These are phyloP conservation scores for Pogona vitticeps DNA, from an alignment of 2,113 vertebrate species.

Conservation along the genomic window DNA sequence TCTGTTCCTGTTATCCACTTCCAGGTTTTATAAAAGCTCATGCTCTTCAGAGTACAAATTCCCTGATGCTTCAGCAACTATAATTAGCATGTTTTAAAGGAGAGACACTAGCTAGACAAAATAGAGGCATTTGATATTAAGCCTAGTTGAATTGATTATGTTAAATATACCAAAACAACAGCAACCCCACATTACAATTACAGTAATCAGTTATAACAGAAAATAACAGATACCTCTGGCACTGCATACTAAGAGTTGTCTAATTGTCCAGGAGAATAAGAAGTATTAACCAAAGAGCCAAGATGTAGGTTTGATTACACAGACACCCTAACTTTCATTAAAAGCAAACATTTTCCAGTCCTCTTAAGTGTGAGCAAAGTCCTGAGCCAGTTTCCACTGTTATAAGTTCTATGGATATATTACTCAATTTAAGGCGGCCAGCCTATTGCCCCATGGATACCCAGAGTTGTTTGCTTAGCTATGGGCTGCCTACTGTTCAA, in stretches of 20 bases:
- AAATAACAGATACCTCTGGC: neutral
- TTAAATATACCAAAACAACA: slow-evolving; percentile 1
- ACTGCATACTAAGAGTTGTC: neutral
- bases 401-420: neutral
- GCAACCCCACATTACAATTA: too few species aligned
- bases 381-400: neutral
- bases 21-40: slow-evolving; percentile 9
- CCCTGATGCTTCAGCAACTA: slow-evolving; percentile 6
- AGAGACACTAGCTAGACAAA: slow-evolving; percentile 27
- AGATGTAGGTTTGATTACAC: neutral
- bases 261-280: neutral
- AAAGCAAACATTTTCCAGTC: neutral
- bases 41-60: slow-evolving; percentile 3
- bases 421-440: neutral
- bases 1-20: neutral
- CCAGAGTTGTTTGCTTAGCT: neutral
- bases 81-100: slow-evolving; percentile 13
- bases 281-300: neutral
- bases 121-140: slow-evolving; percentile 32
- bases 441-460: neutral
- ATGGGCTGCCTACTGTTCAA: neutral
- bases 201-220: slow-evolving; percentile 3
- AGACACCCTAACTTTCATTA: neutral
- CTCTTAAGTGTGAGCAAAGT: neutral
- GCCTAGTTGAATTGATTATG: slow-evolving; percentile 17